Base-by-base conservation (phyloP, 2,113 vertebrate genomes). In the Crotophaga sulcirostris region DNA sequence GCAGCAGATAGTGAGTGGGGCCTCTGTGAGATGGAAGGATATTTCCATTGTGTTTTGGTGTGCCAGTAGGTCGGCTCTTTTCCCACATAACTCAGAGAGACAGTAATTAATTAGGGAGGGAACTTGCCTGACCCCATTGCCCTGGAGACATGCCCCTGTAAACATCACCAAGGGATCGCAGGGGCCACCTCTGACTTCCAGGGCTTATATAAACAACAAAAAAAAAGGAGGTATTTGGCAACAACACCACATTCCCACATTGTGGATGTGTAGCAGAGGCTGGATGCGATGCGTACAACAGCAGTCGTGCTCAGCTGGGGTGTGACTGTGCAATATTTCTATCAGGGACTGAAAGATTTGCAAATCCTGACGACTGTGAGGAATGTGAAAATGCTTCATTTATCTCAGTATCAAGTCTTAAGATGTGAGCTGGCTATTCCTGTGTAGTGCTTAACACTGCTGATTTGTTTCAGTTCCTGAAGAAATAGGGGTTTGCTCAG, bases 71-170 rank as follows among this genome's bases (percentile, higher is more conserved):
- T 92, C 72, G 4, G 13, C 15, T 89, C 56, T 86, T 95, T 97
- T 96, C 96, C 95, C 96, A 97, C 96, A 91, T 94, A 96, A 94
- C 90, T 96, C 88, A 81, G 60, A 82, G n/a, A 78, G 73, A 90
- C 79, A 82, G 86, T 28, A 94, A 96, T 94, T 94, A 95, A 93
- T 94, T 84, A 79, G 73, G 86, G 88, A 92, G 86, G 88, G 94
- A 95, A 62, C 94, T 93, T 8, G 80, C 80, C 90, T 92, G 92
- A 95, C 92, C 93, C 83, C 80, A 42, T 0, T 68, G 77, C 94
- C 88, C 83, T 87, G 62, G 74, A 94, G 93, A 87, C 87, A 93
- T 55, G 28, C 88, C 90, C 93, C 88, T 90, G 73, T 88, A 94
- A 97, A 95, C 88, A 95, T 81, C 94, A 78, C 0, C 0, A 40